Evolutionary conservation across 2,797 vertebrate species (phyloP), one percentile per base, ranked within the genome.

Genomic region (Halcyon badia): DNA sequence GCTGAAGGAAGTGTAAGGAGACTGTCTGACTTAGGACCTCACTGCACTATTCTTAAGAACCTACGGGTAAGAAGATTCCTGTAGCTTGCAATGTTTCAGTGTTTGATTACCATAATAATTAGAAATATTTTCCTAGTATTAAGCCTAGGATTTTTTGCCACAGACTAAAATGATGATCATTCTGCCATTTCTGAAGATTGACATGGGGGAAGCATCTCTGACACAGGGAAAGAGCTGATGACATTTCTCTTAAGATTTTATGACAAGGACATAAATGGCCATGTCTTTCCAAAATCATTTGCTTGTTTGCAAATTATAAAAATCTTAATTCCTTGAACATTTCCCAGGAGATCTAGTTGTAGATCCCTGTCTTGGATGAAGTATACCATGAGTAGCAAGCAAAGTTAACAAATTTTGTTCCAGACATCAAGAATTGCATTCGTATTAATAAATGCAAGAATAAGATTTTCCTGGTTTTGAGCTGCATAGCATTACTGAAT

Each of bases 211-310:
- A 94, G 72, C 17, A 37, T 6, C 14, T 89, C 57, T 90, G 73
- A 51, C 31, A 3, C 9, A 22, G 18, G 44, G 20, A 61, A 81
- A 57, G 25, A 49, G 8, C n/a, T 70, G n/a, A 61, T 39, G 37
- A 42, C 4, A 6, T 72, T 70, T 85, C 22, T 73, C 4, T 20
- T 69, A 31, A 41, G 37, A 42, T 69, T 91, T 85, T 54, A 18
- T 39, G 14, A 39, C 0, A 2, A 64, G 14, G 26, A 33, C 5
- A 18, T 62, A 78, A 61, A 78, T 1, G 1, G 8, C 16, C 10
- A 9, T 39, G 2, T 52, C 39, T 64, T 62, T 88, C 11, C 6
- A 71, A 83, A 90, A 77, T 64, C 0, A 19, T 78, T 75, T 87
- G 11, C 48, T 49, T 57, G 2, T 89, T 79, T 72, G 8, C 12